Evolutionary conservation across 2,797 vertebrate species (phyloP).

Genomic region (Falco novaeseelandiae): DNA sequence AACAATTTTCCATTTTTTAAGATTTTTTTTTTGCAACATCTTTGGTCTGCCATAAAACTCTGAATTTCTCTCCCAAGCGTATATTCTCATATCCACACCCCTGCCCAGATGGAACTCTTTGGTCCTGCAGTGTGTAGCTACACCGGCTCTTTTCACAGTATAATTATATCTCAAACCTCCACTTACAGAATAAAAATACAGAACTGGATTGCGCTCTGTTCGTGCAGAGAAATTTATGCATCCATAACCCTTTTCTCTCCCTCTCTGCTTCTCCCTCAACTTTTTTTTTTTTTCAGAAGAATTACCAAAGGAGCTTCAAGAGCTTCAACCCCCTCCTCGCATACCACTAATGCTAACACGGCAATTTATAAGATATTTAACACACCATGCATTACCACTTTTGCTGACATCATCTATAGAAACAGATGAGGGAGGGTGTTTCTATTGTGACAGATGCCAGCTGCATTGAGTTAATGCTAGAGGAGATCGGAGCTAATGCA

Average conservation of each 20-base stretch:
- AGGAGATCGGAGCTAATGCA: conserved; percentile 79
- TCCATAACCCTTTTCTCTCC: conserved; percentile 51
- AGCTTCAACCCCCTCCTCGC: conserved; percentile 84
- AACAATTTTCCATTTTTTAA: neutral
- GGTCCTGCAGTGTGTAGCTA: conserved; percentile 57
- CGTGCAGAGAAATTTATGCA: conserved; percentile 58
- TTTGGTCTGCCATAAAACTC: conserved; percentile 59
- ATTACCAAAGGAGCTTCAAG: conserved; percentile 71
- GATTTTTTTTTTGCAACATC: conserved; percentile 31
- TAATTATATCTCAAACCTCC: conserved; percentile 69
- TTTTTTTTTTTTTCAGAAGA: conserved; percentile 46
- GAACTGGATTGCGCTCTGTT: conserved; percentile 54
- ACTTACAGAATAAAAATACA: conserved; percentile 69
- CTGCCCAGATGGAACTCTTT: conserved; percentile 69
- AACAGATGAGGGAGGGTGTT: conserved; percentile 83
- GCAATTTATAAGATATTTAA: conserved; percentile 85
- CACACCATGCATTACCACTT: conserved; percentile 93
- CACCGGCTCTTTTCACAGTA: conserved; percentile 69
- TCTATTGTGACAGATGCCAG: conserved; percentile 89
- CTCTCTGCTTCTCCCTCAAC: conserved; percentile 40
- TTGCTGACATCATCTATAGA: conserved; percentile 89
- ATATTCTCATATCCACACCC: conserved; percentile 66
- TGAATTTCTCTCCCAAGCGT: conserved; percentile 52
- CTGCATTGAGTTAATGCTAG: conserved; percentile 88
- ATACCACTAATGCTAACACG: conserved; percentile 92